Base-by-base conservation (phyloP, 2,888 invertebrate genomes). In the Heliconius erato region DNA sequence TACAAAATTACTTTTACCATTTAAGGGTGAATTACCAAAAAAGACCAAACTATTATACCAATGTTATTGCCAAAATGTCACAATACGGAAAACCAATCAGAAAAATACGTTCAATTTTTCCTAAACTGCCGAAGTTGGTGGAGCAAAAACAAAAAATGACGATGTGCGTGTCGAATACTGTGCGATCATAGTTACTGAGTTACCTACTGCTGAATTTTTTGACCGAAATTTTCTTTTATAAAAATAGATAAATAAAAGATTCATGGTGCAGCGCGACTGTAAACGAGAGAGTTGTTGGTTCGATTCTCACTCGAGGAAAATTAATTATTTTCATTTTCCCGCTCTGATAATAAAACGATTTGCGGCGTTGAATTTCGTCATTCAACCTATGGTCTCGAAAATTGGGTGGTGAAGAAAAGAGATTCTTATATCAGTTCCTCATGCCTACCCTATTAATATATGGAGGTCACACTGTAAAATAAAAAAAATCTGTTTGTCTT, bases 21-120 rank as follows among this genome's bases (percentile, higher is more conserved):
- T 35, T 63, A 76, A 59, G 23, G 76, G n/a, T 35, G 35, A 76
- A 76, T n/a, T 63, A 6, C 71, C 63, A 71, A 81, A 79, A 81
- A 78, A 80, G 59, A 63, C 23, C 76, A 35, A 76, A 59, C 76
- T 63, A 76, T 76, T 76, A 76, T 59, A 76, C n/a, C 74, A 59
- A 59, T 35, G 35, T 26, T 76, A 65, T 69, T 74, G 74, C 80
- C 67, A 80, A 84, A 84, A 79, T 80, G 79, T 77, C 81, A 79
- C 82, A 83, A 85, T 83, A 82, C 84, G 79, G 72, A 82, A 84
- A 84, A 84, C 81, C 84, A 85, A 85, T 84, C 85, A 81, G 85
- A 77, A 79, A 79, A 84, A 83, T 80, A 74, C 81, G 84, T 84
- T 81, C 84, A 83, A 84, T 84, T 84, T 83, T 78, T 83, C 69